Evolutionary conservation across 2,888 invertebrate genomes (phyloP).

Genomic region (Trimorus sp.): DNA sequence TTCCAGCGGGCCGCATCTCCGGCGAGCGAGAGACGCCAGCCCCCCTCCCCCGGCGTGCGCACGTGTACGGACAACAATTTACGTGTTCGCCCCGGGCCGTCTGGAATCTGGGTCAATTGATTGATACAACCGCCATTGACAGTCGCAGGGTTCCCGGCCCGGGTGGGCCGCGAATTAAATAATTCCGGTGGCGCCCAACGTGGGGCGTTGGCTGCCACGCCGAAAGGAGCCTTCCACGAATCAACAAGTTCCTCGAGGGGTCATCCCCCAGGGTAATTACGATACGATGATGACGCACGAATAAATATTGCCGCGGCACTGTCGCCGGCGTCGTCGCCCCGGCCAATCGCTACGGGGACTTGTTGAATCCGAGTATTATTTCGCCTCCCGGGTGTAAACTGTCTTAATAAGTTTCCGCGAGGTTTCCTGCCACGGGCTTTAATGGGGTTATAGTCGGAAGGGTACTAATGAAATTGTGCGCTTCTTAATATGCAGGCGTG

Average conservation of each 20-base stretch:
- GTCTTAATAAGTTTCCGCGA: constrained; percentile 58
- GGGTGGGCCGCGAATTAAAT: constrained; percentile 46
- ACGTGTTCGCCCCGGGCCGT: constrained; percentile 24
- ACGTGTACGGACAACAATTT: constrained; percentile 40
- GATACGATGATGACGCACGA: constrained; percentile 38
- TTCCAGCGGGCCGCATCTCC: constrained; percentile 42
- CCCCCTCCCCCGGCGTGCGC: constrained; percentile 5
- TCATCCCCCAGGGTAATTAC: constrained; percentile 53
- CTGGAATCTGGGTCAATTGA: constrained; percentile 56
- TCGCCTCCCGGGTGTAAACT: constrained; percentile 49
- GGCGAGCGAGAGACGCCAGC: constrained; percentile 15
- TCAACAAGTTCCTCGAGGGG: constrained; percentile 57
- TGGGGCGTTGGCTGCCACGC: constrained; percentile 24
- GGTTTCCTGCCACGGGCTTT: constrained; percentile 40
- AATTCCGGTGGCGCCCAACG: constrained; percentile 23
- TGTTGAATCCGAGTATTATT: constrained; percentile 57
- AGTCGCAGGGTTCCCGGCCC: constrained; percentile 34
- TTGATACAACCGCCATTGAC: constrained; percentile 57
- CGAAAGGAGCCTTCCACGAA: constrained; percentile 53
- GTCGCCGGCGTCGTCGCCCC: constrained; percentile 2
- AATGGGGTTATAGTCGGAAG: constrained; percentile 53
- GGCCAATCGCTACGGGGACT: constrained; percentile 27
- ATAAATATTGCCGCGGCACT: constrained; percentile 41
- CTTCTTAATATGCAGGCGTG: constrained; percentile 49
- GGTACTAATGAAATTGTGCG: constrained; percentile 49